Base-by-base conservation (phyloP, 2,113 vertebrate species). In the Psilopsiagon aymara region DNA sequence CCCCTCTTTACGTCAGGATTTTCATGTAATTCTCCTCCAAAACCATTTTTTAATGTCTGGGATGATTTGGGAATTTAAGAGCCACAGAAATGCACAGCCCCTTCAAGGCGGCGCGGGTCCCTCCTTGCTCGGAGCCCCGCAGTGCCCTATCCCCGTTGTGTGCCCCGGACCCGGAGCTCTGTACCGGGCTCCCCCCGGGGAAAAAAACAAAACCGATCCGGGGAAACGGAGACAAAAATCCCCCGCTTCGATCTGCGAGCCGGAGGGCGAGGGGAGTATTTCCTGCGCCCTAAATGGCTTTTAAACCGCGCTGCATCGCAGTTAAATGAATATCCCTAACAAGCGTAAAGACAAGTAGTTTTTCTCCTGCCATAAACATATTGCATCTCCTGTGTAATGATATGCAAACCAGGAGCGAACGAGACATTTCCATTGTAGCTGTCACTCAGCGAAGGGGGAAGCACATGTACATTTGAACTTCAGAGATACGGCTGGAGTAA, bases 401-500 rank as follows among this genome's bases (percentile, higher is more conserved):
- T 98, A 98, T 96, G 97, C 97, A 98, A 97, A 96, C 94, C 89
- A 90, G 96, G 94, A 87, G 75, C 87, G 91, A 97, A 97, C 73
- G 95, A 97, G 97, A 95, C 96, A 78, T 97, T 97, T 95, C 96
- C 97, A 97, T 95, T 97, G 97, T 90, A 91, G 91, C 93, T 97
- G 97, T 98, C 98, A 97, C 89, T 98, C 97, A 97, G 86, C 75
- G 15, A 79, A 91, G 60, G 78, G 79, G 87, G 88, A 82, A 95
- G 90, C 96, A 91, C 94, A 95, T 90, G 96, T 95, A 95, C 94
- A 96, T 97, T 97, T 97, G 98, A 98, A 98, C 97, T 98, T 98
- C 92, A 93, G 95, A 96, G 97, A 88, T 84, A 69, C 28, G 81
- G 86, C 82, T 94, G 88, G 82, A 97, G 95, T 96, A 97, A 98